Percentiles rank a stretch among this genome's conserved stretches.
phyloP scores from a whole-genome alignment of 2,113 vertebrate species.

The Thunnus maccoyii region DNA sequence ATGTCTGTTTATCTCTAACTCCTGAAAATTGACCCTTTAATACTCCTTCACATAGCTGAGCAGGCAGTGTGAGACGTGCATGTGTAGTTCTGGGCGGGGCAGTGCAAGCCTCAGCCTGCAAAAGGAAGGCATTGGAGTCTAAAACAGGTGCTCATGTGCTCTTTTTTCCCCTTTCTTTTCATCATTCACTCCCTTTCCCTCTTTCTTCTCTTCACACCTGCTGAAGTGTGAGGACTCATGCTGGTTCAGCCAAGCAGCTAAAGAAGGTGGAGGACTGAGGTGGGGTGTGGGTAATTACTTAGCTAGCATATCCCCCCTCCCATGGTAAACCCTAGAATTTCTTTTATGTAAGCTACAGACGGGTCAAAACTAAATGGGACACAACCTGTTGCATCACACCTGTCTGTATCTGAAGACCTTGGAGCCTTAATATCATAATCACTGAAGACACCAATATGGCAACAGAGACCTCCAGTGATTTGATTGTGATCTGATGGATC shows the following conservation, averaged over 20 bases:
- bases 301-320: constrained; percentile 26
- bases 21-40: constrained; percentile 50
- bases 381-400: constrained; percentile 2
- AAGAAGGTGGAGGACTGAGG: constrained; percentile 15
- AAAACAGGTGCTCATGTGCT: constrained; percentile 78
- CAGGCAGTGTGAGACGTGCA: constrained; percentile 52
- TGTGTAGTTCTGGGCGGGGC: constrained; percentile 58
- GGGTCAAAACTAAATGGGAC: not conserved
- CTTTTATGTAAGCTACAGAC: constrained; percentile 15
- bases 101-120: constrained; percentile 65
- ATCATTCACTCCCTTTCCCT: constrained; percentile 53
- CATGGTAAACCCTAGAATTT: constrained; percentile 25
- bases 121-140: constrained; percentile 43
- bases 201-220: constrained; percentile 75
- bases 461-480: constrained; percentile 23
- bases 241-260: constrained; percentile 46
- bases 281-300: constrained; percentile 63
- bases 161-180: constrained; percentile 50
- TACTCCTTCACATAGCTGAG: constrained; percentile 65
- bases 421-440: not conserved
- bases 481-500: constrained; percentile 36
- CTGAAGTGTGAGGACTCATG: constrained; percentile 69
- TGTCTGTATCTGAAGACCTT: constrained; percentile 6
- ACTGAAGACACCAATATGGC: constrained; percentile 24
- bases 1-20: constrained; percentile 33